Evolutionary conservation across 2,113 vertebrate genomes (phyloP).

Genomic region (Bubalus kerabau): DNA sequence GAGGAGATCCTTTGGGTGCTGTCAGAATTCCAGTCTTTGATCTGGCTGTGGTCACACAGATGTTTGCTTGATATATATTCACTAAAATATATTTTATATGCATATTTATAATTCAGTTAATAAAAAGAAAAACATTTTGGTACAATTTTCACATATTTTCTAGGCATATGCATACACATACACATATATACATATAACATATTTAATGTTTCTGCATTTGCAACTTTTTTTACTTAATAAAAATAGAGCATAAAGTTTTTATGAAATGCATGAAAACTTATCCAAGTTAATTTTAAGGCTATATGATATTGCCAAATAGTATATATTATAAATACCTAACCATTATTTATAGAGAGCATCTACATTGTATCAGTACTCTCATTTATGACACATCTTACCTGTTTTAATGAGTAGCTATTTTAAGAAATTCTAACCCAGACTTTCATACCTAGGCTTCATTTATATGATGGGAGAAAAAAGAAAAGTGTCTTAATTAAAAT

Average conservation of each 20-base stretch:
- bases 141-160: not conserved
- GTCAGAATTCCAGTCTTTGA: not conserved
- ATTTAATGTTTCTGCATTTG: not conserved
- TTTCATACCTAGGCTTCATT: not conserved
- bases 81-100: not conserved
- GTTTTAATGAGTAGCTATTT: not conserved
- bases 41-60: not conserved
- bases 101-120: not conserved
- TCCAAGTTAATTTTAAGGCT: not conserved
- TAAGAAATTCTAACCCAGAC: not conserved
- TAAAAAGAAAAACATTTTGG: not conserved
- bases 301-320: not conserved
- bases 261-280: not conserved
- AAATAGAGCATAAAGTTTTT: not conserved
- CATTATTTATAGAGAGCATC: not conserved
- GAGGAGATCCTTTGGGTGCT: accelerated
- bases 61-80: not conserved
- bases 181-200: not conserved
- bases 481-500: not conserved
- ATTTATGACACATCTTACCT: not conserved
- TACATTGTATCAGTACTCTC: not conserved
- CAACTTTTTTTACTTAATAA: not conserved
- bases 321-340: not conserved
- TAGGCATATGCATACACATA: not conserved
- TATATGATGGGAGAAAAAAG: not conserved